Base-by-base conservation (phyloP, 1,140 invertebrate genomes). In the Carposina sasakii region DNA sequence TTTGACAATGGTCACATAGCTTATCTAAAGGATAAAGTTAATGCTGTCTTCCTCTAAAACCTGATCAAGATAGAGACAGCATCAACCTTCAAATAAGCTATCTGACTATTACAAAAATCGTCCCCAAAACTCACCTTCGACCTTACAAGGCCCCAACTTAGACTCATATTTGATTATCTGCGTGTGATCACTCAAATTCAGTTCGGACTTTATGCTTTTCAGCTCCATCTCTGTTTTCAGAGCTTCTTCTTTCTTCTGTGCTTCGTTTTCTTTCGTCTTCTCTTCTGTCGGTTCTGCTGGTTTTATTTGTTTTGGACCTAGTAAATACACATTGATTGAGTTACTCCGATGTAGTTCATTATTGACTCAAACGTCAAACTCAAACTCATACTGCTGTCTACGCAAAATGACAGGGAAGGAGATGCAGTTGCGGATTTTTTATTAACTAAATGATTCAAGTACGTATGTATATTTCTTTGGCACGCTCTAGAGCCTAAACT, bases 91-190 rank as follows among this genome's bases (percentile, higher is more conserved):
- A 24, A 20, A 19, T n/a, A 2, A 40, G 41, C 13, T 28, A 49
- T 28, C 41, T 41, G 33, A 31, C 19, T 10, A 9, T 31, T n/a
- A n/a, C n/a, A n/a, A n/a, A n/a, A n/a, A n/a, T n/a, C n/a, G n/a
- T n/a, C n/a, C n/a, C n/a, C n/a, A n/a, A n/a, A 44, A 37, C 55
- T 48, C 39, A 79, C 84, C 84, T 78, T 83, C 77, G 17, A 77
- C 71, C 40, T 84, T 85, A 52, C 74, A 75, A 44, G 71, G 67
- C 19, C 78, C 78, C 33, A 73, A 67, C 41, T 71, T 73, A 2
- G 81, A 79, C 51, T 86, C 84, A 42, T 86, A 86, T 43, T 86
- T 86, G 24, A 86, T 86, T 21, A 86, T 85, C 59, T 85, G 75
- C 15, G 84, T 86, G 52, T 79, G 71, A 42, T 85, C 84, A 36